phyloP scores from a whole-genome alignment of 2,113 vertebrate genomes.

The Poicephalus meyeri region DNA sequence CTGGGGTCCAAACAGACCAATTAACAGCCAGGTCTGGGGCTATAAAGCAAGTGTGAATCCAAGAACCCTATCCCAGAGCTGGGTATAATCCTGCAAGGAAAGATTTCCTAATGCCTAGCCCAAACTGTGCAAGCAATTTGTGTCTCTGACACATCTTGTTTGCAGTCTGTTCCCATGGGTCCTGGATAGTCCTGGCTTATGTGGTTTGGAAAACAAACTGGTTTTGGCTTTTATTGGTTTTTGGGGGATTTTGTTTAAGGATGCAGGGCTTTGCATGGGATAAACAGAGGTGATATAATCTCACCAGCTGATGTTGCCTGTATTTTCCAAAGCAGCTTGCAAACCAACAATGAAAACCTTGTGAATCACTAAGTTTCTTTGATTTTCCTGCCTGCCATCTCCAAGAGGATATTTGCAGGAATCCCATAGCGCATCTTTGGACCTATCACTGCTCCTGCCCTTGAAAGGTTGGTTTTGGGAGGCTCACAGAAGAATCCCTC shows the following conservation, averaged over 20 bases:
- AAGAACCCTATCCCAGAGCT: neutral
- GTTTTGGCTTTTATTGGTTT: accelerated
- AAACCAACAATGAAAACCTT: neutral
- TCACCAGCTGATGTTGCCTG: neutral
- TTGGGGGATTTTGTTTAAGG: too few species aligned
- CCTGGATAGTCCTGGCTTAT: neutral
- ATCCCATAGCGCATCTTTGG: neutral
- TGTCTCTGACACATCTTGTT: neutral
- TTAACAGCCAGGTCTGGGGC: neutral
- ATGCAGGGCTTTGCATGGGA: neutral
- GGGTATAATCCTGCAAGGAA: neutral
- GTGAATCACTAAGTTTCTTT: neutral
- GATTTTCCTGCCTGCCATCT: neutral
- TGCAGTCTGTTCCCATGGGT: neutral
- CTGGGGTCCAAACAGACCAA: neutral
- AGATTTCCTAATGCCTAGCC: neutral
- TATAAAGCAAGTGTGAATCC: neutral
- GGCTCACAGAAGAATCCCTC: neutral
- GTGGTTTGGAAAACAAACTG: neutral
- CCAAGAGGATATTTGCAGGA: neutral
- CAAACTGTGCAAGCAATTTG: neutral
- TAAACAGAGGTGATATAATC: neutral
- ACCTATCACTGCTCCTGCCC: neutral
- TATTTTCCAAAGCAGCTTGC: neutral
- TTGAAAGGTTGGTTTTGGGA: neutral